A percentile compares a stretch with the other conserved stretches of the same genome.
phyloP scores from a whole-genome alignment of 2,797 vertebrate genomes.

The Sebastes melanostomus region DNA sequence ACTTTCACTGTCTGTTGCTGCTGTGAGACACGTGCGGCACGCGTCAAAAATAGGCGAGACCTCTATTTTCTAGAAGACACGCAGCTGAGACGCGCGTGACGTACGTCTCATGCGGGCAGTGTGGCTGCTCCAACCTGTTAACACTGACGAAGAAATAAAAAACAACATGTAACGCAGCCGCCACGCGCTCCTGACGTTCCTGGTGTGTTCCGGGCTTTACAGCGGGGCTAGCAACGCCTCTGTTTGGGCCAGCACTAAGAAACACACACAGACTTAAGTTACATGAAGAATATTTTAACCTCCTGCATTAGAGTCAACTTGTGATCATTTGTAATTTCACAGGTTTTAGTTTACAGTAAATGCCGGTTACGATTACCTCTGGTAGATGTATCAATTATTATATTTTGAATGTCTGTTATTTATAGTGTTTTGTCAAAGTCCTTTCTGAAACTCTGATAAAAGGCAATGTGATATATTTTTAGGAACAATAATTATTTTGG shows the following conservation, averaged over 20 bases:
- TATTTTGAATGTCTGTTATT: slow-evolving; percentile 17
- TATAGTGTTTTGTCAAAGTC: background rate
- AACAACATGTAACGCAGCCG: too few relatives aligned
- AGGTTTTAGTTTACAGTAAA: slow-evolving; percentile 12
- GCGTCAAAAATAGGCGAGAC: too few relatives aligned
- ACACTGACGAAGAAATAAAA: too few relatives aligned
- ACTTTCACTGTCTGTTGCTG: too few relatives aligned
- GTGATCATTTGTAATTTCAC: slow-evolving; percentile 3
- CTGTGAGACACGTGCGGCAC: too few relatives aligned
- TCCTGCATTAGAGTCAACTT: background rate
- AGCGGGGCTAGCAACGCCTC: slow-evolving; percentile 15
- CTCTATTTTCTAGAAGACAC: too few relatives aligned
- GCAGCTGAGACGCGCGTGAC: too few relatives aligned
- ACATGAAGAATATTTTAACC: slow-evolving; percentile 4
- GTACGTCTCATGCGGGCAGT: too few relatives aligned
- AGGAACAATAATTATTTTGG: slow-evolving; percentile 28
- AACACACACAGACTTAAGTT: slow-evolving; percentile 15
- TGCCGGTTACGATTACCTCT: slow-evolving; percentile 9
- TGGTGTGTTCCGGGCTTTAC: too few relatives aligned
- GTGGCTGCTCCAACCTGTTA: too few relatives aligned
- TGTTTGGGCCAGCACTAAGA: slow-evolving; percentile 18
- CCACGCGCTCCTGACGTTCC: too few relatives aligned
- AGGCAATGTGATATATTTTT: background rate
- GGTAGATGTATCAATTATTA: slow-evolving; percentile 5
- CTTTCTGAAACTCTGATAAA: slow-evolving; percentile 9